Percentiles rank a stretch among this genome's conserved stretches.
These are phyloP conservation scores for Ahaetulla prasina DNA, from an alignment of 2,113 vertebrate genomes.

Conservation along the genomic window DNA sequence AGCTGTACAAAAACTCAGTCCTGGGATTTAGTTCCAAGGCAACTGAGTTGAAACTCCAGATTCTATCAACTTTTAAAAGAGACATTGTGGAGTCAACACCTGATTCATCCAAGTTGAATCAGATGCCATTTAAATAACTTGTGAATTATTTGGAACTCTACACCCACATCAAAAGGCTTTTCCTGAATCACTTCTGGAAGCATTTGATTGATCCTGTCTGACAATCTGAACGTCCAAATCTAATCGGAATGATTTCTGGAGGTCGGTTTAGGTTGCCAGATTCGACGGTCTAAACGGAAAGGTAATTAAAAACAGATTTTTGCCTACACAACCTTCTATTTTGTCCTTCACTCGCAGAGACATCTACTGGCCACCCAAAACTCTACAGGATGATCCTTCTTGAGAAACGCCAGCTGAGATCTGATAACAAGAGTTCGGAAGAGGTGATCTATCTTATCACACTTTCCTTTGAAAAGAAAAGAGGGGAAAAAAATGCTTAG, in stretches of 20 bases:
- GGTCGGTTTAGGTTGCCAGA: neutral
- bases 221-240: neutral
- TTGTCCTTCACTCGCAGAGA: neutral
- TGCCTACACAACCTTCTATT: neutral
- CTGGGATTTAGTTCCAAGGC: neutral
- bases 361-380: neutral
- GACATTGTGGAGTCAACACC: neutral
- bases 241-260: neutral
- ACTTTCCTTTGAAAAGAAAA: constrained; percentile 5
- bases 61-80: neutral
- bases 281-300: neutral
- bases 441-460: neutral
- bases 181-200: neutral
- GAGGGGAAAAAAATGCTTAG: neutral
- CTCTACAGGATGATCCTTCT: neutral
- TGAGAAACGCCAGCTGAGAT: neutral
- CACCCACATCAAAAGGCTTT: neutral
- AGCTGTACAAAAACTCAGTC: neutral
- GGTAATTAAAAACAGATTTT: neutral
- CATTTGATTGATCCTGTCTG: neutral
- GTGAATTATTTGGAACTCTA: neutral
- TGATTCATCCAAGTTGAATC: neutral
- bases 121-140: neutral
- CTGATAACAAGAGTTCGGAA: neutral
- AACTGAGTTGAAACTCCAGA: neutral